Base-by-base conservation (phyloP, 2,888 invertebrate genomes). In the Euclidia mi region DNA sequence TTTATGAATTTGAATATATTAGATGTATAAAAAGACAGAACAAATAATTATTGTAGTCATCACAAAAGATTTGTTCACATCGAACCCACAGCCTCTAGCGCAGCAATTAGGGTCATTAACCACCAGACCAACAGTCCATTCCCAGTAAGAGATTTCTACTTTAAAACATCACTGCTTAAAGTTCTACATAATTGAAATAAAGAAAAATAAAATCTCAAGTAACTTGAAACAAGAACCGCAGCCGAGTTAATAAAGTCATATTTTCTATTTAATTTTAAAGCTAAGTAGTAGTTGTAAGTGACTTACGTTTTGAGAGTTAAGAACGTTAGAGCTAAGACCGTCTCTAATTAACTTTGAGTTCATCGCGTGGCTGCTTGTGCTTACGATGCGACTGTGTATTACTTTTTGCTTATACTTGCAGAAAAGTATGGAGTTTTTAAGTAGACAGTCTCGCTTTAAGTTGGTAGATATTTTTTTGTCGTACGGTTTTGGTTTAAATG, bases 281-380 rank as follows among this genome's bases (percentile, higher is more conserved):
- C 11, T 3, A 15, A 15, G 1, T 11, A 12, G 32, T 28, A 7
- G 2, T 44, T 37, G 20, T 28, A 20, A 56, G 47, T 53, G 15
- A 56, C 50, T 52, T 67, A 44, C 31, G 11, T 48, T 29, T 37
- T 44, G 37, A 57, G 59, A 40, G 35, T 48, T 35, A 14, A 58
- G 48, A 56, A 44, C 43, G 15, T 47, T 63, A 45, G 17, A 44
- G 56, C 42, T 29, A 43, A 65, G 69, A 15, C 56, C 50, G 25
- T n/a, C 32, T 38, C 51, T 68, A 71, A 71, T 71, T 71, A 68
- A 57, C 55, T 68, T 55, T 55, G 49, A 56, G 45, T 48, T 38
- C 29, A 61, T 41, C 32, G 35, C 44, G 51, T 37, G 37, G 35
- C 12, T 2, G 29, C 50, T 37, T 58, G 48, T 31, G 55, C 55